These are phyloP conservation scores for Catocala fraxini DNA, from an alignment of 2,888 invertebrate species.

Conservation along the genomic window DNA sequence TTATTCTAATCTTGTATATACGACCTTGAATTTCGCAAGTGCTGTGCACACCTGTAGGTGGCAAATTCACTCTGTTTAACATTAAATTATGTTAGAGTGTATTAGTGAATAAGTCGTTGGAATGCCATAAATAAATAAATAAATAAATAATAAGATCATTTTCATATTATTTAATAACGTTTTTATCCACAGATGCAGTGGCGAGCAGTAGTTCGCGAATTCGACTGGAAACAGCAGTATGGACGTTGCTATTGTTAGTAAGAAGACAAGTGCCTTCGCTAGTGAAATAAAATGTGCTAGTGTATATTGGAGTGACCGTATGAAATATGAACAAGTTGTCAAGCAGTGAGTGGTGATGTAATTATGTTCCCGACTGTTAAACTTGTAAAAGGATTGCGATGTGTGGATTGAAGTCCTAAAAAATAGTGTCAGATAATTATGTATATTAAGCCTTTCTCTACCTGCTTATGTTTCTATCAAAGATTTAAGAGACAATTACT, in stretches of 20 bases:
- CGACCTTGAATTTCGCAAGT: too few species aligned
- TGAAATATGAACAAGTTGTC: conserved; percentile 24
- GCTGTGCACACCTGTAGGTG: too few species aligned
- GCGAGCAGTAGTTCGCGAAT: conserved; percentile 64
- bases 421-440: too few species aligned
- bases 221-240: conserved; percentile 58
- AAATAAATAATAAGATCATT: too few species aligned
- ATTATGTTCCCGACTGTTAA: conserved; percentile 2
- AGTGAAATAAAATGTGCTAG: conserved; percentile 49
- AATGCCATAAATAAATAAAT: too few species aligned
- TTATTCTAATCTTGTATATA: too few species aligned
- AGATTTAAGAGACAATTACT: too few species aligned
- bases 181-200: conserved; percentile 69
- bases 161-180: not conserved
- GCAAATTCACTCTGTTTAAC: too few species aligned
- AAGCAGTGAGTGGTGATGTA: conserved; percentile 24
- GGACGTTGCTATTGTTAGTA: conserved; percentile 68
- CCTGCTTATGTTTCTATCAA: too few species aligned
- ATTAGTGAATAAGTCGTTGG: too few species aligned
- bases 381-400: conserved; percentile 1
- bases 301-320: conserved; percentile 22
- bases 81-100: too few species aligned
- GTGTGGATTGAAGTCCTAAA: not conserved
- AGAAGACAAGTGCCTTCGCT: conserved; percentile 76
- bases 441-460: too few species aligned